Conservation (phyloP, 2,797 vertebrate genomes). For the Helarctos malayanus region DNA sequence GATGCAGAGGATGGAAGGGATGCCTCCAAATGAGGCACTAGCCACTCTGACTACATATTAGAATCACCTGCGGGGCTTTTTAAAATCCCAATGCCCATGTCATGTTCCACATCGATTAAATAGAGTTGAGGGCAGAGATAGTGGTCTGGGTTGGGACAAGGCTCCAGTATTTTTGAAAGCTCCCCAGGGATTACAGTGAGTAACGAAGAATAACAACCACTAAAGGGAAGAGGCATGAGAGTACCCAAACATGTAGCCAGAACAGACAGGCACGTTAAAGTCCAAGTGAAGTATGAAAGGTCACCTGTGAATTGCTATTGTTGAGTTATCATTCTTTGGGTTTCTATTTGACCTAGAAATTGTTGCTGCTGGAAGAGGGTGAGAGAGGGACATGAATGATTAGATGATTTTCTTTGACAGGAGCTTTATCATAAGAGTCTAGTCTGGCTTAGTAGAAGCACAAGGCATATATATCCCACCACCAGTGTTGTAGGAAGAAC, state of each 20-base stretch:
- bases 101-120: neutral
- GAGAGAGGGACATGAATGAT: neutral
- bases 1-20: too few species aligned
- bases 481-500: neutral
- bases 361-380: neutral
- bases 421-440: neutral
- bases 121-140: fast-evolving
- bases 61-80: neutral
- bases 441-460: neutral
- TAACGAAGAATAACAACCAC: neutral
- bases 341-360: neutral
- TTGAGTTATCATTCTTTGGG: neutral
- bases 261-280: neutral
- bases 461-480: neutral
- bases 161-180: neutral
- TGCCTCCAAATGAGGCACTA: neutral
- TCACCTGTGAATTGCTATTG: neutral
- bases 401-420: neutral
- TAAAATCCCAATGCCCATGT: fast-evolving
- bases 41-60: neutral
- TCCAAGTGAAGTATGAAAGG: neutral
- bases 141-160: neutral
- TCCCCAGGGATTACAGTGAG: neutral
- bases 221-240: neutral
- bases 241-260: neutral